Evolutionary conservation across 35 echinoderm and acorn worm species (phyloP).

Genomic region (Hemicentrotus pulcherrimus): DNA sequence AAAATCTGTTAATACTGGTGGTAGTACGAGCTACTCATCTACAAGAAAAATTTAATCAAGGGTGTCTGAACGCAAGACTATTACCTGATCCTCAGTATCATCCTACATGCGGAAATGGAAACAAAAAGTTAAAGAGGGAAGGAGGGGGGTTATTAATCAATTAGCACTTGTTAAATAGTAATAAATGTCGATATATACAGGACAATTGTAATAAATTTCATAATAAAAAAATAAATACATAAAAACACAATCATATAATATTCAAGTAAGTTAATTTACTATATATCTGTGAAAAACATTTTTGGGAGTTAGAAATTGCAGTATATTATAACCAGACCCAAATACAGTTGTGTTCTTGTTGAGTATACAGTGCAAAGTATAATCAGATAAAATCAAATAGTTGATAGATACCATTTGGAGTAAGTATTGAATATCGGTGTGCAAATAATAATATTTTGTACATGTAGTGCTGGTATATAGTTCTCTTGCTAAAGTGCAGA

Average conservation of each 20-base stretch:
- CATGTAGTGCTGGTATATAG: not conserved
- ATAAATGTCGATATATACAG: not conserved
- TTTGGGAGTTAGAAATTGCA: not conserved
- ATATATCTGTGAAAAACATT: not conserved
- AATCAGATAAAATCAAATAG: not conserved
- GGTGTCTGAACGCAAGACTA: constrained; percentile 30
- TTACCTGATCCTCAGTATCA: constrained; percentile 74
- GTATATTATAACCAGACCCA: not conserved
- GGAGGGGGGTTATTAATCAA: constrained; percentile 50
- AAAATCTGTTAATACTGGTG: constrained; percentile 2
- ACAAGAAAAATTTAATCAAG: not conserved
- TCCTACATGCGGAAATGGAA: constrained; percentile 74
- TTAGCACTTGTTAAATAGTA: constrained; percentile 17
- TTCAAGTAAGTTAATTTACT: not conserved
- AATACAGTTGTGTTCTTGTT: not conserved
- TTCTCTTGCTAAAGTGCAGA: not conserved
- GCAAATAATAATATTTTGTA: not conserved
- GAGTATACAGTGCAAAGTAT: not conserved
- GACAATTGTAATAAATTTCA: not conserved
- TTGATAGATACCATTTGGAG: not conserved
- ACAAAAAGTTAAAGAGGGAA: constrained; percentile 51
- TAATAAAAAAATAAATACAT: constrained; percentile 12
- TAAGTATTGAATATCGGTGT: not conserved
- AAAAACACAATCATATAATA: not conserved
- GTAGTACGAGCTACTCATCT: constrained; percentile 30